Evolutionary conservation across 2,113 vertebrate genomes (phyloP), one percentile per base, ranked within the genome.

Genomic region (Blennius ocellaris): DNA sequence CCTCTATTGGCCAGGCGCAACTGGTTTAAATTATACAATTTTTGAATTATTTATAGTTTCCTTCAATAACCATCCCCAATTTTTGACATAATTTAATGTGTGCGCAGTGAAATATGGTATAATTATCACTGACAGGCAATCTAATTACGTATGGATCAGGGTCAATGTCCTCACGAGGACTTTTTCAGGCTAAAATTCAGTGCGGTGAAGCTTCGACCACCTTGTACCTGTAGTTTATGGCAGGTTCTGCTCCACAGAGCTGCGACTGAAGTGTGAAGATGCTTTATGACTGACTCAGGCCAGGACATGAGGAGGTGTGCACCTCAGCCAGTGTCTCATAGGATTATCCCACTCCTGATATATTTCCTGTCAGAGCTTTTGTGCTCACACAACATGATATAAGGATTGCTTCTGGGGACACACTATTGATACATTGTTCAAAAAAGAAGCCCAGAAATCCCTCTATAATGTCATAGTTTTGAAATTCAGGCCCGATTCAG

Each of bases 221-320:
- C 59, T 44, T 49, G 30, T 17, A 47, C 43, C 36, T 69, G 54
- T 16, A 36, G 43, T 69, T 76, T 67, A 15, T 76, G 52, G 55
- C 45, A 66, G 45, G n/a, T 43, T 78, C 12, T 76, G 67, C 62
- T 67, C 45, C 45, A 44, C 41, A n/a, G 38, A 67, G 8, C 21
- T 30, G 21, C 21, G 21, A 51, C 39, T 57, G 63, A 73, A 68
- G 61, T 51, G 8, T 53, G 5, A 30, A 9, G 15, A 59, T n/a
- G 59, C 37, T 74, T 74, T 16, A 69, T 74, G 53, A 47, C 47
- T 51, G 39, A 57, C 49, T 61, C 38, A 54, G 5, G 62, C 51
- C 71, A 68, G 21, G 47, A 47, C 56, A 69, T 43, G 59, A 36
- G 40, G 38, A 47, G 52, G 73, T 37, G 17, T 39, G 6, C 16